Conservation (phyloP, 2,113 vertebrate genomes). For the Ameiurus melas region DNA sequence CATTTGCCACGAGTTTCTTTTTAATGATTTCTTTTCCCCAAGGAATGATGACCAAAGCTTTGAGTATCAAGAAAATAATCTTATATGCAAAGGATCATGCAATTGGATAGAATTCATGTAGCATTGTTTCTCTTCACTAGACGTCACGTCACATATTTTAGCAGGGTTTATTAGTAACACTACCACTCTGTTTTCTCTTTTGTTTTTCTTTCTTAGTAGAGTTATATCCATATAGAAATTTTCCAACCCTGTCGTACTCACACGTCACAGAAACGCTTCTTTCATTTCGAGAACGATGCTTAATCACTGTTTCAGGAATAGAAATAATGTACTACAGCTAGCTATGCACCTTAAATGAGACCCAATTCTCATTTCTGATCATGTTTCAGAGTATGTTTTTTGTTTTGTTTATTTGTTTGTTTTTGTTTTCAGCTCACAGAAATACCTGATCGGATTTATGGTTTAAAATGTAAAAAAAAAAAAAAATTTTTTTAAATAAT, state of each 20-base stretch:
- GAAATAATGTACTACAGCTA: slow-evolving; percentile 62
- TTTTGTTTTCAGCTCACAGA: slow-evolving; percentile 37
- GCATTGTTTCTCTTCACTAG: slow-evolving; percentile 42
- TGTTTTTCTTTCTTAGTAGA: background rate
- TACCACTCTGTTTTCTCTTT: slow-evolving; percentile 25
- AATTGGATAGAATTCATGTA: slow-evolving; percentile 66
- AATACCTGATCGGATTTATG: slow-evolving; percentile 40
- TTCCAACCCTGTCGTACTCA: slow-evolving; percentile 44
- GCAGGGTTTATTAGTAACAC: slow-evolving; percentile 21
- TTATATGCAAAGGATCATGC: slow-evolving; percentile 71
- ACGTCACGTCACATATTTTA: background rate
- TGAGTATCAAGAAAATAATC: slow-evolving; percentile 53
- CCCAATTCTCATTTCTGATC: slow-evolving; percentile 57
- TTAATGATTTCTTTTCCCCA: slow-evolving; percentile 46
- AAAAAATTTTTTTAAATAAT: slow-evolving; percentile 18
- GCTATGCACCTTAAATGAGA: slow-evolving; percentile 76
- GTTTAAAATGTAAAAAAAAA: slow-evolving; percentile 31
- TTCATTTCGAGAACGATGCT: slow-evolving; percentile 54
- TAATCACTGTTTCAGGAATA: slow-evolving; percentile 63
- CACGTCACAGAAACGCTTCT: slow-evolving; percentile 28
- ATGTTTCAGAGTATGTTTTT: background rate
- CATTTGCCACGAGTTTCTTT: slow-evolving; percentile 52
- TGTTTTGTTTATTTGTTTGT: background rate
- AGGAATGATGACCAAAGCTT: slow-evolving; percentile 76
- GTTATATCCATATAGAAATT: slow-evolving; percentile 10